Evolutionary conservation across 2,888 invertebrate genomes (phyloP).

Genomic region (Neria commutata): DNA sequence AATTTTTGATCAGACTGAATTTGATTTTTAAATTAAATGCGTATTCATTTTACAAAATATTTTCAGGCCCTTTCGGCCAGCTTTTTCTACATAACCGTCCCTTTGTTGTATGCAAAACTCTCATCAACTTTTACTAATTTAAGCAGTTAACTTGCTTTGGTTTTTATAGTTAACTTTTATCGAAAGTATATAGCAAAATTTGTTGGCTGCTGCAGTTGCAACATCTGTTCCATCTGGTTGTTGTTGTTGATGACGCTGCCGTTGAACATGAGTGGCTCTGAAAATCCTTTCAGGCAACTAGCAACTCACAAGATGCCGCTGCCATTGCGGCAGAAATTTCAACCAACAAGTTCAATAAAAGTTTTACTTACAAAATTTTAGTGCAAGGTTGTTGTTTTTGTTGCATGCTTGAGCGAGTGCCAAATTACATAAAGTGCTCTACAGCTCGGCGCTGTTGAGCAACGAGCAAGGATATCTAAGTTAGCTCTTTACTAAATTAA

Average conservation of each 20-base stretch:
- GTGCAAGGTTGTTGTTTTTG: background rate
- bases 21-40: too few species aligned
- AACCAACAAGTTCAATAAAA: constrained; percentile 53
- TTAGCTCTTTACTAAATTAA: too few species aligned
- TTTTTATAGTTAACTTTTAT: constrained; percentile 58
- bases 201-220: too few species aligned
- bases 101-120: constrained; percentile 47
- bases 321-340: constrained; percentile 30
- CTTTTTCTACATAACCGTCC: too few species aligned
- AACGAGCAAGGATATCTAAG: too few species aligned
- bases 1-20: too few species aligned
- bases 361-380: constrained; percentile 28
- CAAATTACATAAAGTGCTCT: too few species aligned
- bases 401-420: too few species aligned
- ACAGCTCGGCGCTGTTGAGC: too few species aligned
- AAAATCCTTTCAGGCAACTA: constrained; percentile 10
- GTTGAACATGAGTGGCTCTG: background rate
- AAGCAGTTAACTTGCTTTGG: constrained; percentile 59
- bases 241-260: constrained; percentile 15
- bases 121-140: constrained; percentile 59
- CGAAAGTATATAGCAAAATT: too few species aligned
- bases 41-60: too few species aligned
- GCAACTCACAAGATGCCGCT: background rate
- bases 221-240: constrained; percentile 16
- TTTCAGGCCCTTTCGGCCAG: too few species aligned